Evolutionary conservation across 2,113 vertebrate species (phyloP).

Genomic region (Phodopus roborovskii): DNA sequence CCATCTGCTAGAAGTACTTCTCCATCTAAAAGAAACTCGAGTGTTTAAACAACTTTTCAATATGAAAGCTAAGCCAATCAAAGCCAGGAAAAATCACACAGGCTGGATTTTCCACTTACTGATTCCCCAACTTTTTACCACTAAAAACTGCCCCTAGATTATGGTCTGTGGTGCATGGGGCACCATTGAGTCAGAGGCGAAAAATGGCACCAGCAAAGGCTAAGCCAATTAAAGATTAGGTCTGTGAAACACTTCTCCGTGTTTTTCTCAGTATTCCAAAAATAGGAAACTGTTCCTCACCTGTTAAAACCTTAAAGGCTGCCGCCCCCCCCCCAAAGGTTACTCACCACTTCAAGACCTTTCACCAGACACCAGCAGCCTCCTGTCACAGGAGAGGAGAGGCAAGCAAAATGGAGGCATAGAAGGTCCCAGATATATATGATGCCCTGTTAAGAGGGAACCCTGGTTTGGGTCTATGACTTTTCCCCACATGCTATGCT

Average conservation of each 20-base stretch:
- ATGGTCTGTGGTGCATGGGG: not conserved
- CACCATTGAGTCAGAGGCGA: not conserved
- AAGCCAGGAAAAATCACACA: constrained; percentile 61
- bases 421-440: accelerated
- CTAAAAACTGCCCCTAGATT: constrained; percentile 2
- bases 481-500: not conserved
- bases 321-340: not conserved
- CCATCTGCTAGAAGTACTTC: constrained; percentile 45
- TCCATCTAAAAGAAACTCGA: not conserved
- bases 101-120: constrained; percentile 64
- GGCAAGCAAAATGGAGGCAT: not conserved
- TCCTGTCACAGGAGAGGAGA: not conserved
- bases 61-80: constrained; percentile 50
- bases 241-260: not conserved
- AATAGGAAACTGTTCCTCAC: not conserved
- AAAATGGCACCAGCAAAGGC: not conserved
- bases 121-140: constrained; percentile 41
- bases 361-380: not conserved
- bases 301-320: constrained; percentile 35
- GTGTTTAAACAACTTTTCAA: constrained; percentile 53
- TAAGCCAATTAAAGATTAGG: not conserved
- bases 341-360: not conserved
- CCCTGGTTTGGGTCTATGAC: not conserved
- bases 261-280: not conserved
- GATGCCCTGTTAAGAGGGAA: not conserved